Base-by-base conservation (phyloP, 2,797 vertebrate species). In the Chaenodraco wilsoni region DNA sequence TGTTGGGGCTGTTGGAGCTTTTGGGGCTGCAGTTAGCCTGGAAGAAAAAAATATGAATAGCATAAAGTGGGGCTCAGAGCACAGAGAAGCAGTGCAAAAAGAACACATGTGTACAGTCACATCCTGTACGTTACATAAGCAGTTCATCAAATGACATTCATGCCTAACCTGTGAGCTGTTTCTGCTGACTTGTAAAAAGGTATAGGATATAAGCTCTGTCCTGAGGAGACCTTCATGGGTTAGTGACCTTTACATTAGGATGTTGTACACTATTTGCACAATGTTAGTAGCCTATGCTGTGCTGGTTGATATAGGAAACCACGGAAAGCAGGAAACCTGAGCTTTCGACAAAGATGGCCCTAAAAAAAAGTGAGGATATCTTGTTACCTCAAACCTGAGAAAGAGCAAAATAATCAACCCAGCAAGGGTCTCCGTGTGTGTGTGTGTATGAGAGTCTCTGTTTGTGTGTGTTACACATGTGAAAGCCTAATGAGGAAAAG, bases 11-110 rank as follows among this genome's bases (percentile, higher is more conserved):
- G 27, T 27, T 27, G 27, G 27, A 5, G 27, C 27, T 27, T 5
- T 27, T 27, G 80, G 89, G 76, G 56, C 94, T 82, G 78, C 96
- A 98, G 84, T 95, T 96, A 83, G 95, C 95, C 97, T 98, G 92
- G 0, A 14, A 65, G 27, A 13, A 67, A 27, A 27, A 57, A 73
- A 3, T 61, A 48, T 2, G 40, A 17, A 37, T 2, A 5, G 13
- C 40, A 58, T 23, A 48, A 17, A 58, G 27, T 81, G 16, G 79
- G 17, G 8, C 13, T 50, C 5, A 3, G 15, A 14, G 5, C 4
- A 23, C 15, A 27, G 16, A 31, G 16, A 41, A 40, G 12, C 16
- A 9, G 31, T 58, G 37, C 17, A 6, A 43, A 4, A 16, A 51
- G 6, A 60, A 71, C 16, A 64, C 23, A 51, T 45, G 5, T 50